These are phyloP conservation scores for Leptinotarsa rubiginosa DNA, from an alignment of 2,888 invertebrate genomes.

Conservation along the genomic window DNA sequence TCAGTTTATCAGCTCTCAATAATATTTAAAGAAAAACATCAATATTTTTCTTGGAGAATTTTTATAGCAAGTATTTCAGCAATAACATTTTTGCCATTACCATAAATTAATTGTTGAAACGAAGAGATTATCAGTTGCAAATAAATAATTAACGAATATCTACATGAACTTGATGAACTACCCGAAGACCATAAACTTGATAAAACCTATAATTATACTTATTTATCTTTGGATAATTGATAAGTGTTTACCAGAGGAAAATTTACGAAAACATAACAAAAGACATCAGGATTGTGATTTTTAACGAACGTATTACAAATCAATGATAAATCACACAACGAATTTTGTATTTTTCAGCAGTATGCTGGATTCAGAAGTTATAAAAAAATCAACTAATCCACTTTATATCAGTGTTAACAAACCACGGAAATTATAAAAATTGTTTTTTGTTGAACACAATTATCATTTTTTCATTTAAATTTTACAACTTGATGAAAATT, in stretches of 20 bases:
- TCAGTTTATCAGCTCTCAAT: not conserved
- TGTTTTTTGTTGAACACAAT: no score
- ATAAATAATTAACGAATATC: slow-evolving; percentile 24
- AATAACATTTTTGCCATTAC: slow-evolving; percentile 7
- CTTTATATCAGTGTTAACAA: no score
- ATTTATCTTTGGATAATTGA: not conserved
- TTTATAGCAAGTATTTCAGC: not conserved
- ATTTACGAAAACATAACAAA: slow-evolving; percentile 10
- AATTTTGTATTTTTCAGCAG: no score
- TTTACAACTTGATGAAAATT: no score
- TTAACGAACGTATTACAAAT: not conserved
- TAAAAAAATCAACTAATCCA: no score
- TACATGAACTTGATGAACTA: slow-evolving; percentile 19
- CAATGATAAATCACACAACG: not conserved
- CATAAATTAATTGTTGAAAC: slow-evolving; percentile 7
- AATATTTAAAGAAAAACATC: not conserved
- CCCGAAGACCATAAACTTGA: slow-evolving; percentile 28
- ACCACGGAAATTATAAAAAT: no score
- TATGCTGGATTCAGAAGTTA: no score
- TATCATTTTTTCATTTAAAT: no score
- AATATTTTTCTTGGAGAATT: not conserved
- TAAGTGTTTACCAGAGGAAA: slow-evolving; percentile 10
- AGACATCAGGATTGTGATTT: not conserved
- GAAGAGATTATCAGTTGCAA: slow-evolving; percentile 25
- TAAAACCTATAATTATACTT: slow-evolving; percentile 21